phyloP scores from a whole-genome alignment of 2,888 invertebrate species.

The Parascotia fuliginaria region DNA sequence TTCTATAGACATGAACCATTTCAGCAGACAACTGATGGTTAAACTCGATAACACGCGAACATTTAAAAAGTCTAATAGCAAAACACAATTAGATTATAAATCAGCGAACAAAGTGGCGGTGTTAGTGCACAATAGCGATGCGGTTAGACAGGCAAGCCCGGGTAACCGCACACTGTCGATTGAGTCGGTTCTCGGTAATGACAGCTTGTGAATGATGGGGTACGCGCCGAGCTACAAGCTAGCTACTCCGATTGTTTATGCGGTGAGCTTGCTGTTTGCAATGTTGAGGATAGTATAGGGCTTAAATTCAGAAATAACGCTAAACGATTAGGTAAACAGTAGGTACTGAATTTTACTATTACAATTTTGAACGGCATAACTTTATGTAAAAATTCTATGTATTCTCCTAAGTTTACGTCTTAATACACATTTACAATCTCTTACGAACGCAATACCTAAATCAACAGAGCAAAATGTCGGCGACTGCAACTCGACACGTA shows the following conservation, averaged over 20 bases:
- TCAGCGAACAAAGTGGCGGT: slow-evolving; percentile 7
- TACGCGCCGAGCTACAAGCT: not conserved
- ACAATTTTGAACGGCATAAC: no score
- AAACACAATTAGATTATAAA: slow-evolving; percentile 16
- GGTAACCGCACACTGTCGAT: slow-evolving; percentile 15
- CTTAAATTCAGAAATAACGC: no score
- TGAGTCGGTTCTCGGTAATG: slow-evolving; percentile 37
- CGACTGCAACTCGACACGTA: slow-evolving; percentile 81
- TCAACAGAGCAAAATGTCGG: slow-evolving; percentile 67
- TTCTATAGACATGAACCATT: no score
- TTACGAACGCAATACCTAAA: slow-evolving; percentile 21
- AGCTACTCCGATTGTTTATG: not conserved
- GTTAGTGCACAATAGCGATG: slow-evolving; percentile 6
- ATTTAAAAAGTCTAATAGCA: slow-evolving; percentile 9
- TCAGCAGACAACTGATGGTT: slow-evolving; percentile 9
- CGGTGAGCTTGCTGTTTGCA: slow-evolving; percentile 9
- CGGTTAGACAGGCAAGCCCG: not conserved
- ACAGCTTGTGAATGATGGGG: slow-evolving; percentile 39
- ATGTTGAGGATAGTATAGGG: no score
- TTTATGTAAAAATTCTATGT: no score
- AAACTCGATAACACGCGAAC: slow-evolving; percentile 32
- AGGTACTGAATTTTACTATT: no score
- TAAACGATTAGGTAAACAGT: no score
- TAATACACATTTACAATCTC: slow-evolving; percentile 33
- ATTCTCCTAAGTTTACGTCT: slow-evolving; percentile 15